Evolutionary conservation across 1,140 invertebrate species (phyloP).

Genomic region (Nasonia longicornis): DNA sequence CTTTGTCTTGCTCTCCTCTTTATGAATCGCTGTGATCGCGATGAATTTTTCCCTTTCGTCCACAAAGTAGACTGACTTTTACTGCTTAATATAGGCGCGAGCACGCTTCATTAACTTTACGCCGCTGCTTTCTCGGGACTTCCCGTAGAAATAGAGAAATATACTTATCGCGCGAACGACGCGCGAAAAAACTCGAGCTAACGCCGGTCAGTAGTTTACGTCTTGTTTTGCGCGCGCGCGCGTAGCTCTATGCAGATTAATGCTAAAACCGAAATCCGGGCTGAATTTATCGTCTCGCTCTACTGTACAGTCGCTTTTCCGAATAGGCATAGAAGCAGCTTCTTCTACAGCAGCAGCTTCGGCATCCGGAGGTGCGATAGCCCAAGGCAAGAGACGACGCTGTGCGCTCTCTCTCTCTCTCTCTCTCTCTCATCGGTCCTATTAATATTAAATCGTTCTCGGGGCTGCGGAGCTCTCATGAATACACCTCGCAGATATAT

Average conservation of each 20-base stretch:
- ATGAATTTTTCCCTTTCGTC: no score
- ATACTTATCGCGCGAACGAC: background rate
- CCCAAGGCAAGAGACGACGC: background rate
- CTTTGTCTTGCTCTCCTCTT: background rate
- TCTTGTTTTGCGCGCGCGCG: no score
- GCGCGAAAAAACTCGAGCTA: no score
- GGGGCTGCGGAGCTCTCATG: background rate
- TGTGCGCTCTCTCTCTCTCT: no score
- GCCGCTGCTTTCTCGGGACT: background rate
- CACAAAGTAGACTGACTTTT: background rate
- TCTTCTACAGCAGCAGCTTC: background rate
- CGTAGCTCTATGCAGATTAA: no score
- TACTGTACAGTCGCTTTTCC: no score
- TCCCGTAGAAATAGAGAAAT: background rate
- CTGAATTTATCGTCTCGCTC: no score
- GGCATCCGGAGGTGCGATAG: background rate
- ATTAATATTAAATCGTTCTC: slow-evolving; percentile 37
- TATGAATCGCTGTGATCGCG: no score
- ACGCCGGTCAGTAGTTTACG: no score
- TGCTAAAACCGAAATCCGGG: no score
- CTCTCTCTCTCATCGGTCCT: background rate
- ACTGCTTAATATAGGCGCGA: background rate
- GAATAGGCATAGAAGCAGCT: background rate
- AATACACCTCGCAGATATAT: background rate
- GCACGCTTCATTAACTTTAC: background rate